These are phyloP conservation scores for Adoxophyes honmai DNA, from an alignment of 1,140 invertebrate genomes.

Conservation along the genomic window DNA sequence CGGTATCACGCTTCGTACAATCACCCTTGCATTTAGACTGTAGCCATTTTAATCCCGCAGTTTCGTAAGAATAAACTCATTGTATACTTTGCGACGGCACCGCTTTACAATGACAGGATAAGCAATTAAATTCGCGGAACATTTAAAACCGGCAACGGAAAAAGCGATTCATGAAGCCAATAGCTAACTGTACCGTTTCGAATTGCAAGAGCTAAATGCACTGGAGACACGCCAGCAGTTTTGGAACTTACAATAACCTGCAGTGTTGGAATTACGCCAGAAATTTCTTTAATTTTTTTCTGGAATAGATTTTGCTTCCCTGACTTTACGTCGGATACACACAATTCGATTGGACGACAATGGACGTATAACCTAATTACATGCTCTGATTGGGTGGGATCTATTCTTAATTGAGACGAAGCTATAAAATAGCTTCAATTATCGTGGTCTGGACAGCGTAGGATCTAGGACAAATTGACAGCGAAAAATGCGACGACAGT, in stretches of 20 bases:
- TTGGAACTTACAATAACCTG: conserved; percentile 31
- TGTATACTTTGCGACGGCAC: no score
- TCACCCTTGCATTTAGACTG: not conserved
- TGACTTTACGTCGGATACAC: not conserved
- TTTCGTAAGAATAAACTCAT: no score
- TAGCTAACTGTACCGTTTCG: not conserved
- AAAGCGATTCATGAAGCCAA: no score
- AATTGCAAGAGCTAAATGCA: conserved; percentile 3
- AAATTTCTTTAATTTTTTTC: conserved; percentile 23
- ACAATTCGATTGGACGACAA: conserved; percentile 4
- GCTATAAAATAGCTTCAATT: not conserved
- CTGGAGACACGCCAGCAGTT: conserved; percentile 14
- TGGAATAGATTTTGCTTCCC: conserved; percentile 1
- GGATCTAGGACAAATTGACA: no score
- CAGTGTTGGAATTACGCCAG: conserved; percentile 45
- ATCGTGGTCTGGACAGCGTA: no score
- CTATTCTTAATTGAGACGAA: not conserved
- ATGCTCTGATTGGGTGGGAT: not conserved
- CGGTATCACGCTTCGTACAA: not conserved
- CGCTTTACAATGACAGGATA: no score
- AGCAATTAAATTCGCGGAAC: no score
- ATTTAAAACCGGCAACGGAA: no score
- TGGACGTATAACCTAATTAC: conserved; percentile 5
- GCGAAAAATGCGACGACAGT: no score
- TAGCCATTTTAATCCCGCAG: not conserved